Percentiles rank a stretch among this genome's conserved stretches.
phyloP scores from a whole-genome alignment of 2,113 vertebrate species.

The Meles meles region DNA sequence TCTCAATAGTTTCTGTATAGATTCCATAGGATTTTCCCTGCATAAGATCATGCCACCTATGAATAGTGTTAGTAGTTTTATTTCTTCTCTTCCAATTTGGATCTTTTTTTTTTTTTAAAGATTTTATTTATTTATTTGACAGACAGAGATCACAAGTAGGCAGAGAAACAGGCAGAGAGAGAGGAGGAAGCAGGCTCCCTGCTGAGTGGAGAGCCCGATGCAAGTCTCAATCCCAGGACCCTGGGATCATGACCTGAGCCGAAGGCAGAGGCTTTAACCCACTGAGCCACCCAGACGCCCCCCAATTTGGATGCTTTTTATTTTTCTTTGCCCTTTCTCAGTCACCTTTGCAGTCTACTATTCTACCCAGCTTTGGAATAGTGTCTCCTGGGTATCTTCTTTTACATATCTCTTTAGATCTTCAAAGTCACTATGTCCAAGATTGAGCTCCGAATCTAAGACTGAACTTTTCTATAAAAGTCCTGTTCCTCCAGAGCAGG shows the following conservation, averaged over 20 bases:
- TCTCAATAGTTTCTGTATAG: not conserved
- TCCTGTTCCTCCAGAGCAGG: not conserved
- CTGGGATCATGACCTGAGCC: too few species aligned
- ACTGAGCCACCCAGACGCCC: too few species aligned
- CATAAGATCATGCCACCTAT: not conserved
- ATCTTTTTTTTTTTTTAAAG: constrained; percentile 11
- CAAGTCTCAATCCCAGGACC: too few species aligned
- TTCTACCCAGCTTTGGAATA: not conserved
- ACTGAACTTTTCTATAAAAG: not conserved
- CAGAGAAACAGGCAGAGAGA: too few species aligned
- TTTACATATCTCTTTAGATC: not conserved
- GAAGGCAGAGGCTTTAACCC: too few species aligned
- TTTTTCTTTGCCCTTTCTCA: not conserved
- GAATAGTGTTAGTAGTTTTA: not conserved
- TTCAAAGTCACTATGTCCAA: not conserved
- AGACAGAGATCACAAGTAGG: too few species aligned
- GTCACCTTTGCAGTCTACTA: not conserved
- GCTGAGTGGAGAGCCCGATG: too few species aligned
- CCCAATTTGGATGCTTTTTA: not conserved
- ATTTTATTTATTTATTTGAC: too few species aligned
- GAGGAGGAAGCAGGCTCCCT: too few species aligned
- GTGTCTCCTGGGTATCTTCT: not conserved
- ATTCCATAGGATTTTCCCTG: not conserved
- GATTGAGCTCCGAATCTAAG: not conserved
- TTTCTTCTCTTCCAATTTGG: not conserved